Percentiles rank a stretch among this genome's conserved stretches.
These are phyloP conservation scores for Ivindomyrus marchei DNA, from an alignment of 2,113 vertebrate species.

Conservation along the genomic window DNA sequence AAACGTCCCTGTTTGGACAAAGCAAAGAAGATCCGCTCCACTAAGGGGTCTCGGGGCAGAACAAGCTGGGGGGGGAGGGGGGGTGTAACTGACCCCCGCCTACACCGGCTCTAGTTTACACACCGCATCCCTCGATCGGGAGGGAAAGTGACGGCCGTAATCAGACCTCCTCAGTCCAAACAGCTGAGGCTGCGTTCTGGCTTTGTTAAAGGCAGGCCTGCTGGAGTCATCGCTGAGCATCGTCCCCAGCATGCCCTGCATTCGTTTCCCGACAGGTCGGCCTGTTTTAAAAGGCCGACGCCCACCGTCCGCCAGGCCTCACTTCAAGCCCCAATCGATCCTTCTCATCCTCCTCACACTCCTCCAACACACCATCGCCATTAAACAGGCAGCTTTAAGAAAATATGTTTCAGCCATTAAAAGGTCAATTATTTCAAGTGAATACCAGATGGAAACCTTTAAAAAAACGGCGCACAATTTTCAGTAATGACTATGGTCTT, in stretches of 20 bases:
- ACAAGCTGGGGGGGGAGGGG: background rate
- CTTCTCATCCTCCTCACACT: background rate
- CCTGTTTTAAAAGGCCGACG: background rate
- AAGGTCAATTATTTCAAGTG: slow-evolving; percentile 14
- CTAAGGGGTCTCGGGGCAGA: background rate
- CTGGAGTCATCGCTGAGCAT: background rate
- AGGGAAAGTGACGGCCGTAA: background rate
- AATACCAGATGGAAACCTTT: slow-evolving; percentile 13
- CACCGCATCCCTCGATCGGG: background rate
- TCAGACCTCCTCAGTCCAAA: background rate
- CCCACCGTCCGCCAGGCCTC: background rate
- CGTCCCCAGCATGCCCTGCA: background rate
- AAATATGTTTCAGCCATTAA: slow-evolving; percentile 4
- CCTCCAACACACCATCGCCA: background rate
- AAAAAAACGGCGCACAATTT: background rate
- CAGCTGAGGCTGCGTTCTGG: background rate
- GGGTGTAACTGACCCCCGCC: background rate
- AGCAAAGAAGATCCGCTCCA: background rate
- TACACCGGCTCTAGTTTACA: background rate
- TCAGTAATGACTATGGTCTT: slow-evolving; percentile 6
- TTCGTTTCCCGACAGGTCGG: background rate
- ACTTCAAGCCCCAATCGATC: background rate
- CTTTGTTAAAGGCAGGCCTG: background rate
- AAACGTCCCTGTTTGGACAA: background rate
- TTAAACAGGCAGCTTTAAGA: background rate